Percentiles rank a stretch among this genome's conserved stretches.
phyloP scores from a whole-genome alignment of 2,888 invertebrate genomes.

The Elysia crispata region DNA sequence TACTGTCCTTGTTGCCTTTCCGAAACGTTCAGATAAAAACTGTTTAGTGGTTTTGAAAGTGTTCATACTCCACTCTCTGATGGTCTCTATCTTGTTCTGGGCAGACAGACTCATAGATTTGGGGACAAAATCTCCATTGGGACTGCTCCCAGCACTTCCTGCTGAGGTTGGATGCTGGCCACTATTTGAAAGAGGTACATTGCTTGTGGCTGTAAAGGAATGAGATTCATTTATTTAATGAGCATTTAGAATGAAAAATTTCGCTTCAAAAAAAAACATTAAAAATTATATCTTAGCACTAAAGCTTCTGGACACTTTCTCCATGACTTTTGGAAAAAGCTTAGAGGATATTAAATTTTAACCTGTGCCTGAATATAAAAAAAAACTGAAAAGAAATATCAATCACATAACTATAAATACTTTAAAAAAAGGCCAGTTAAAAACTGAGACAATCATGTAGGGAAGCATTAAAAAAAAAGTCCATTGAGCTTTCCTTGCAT shows the following conservation, averaged over 20 bases:
- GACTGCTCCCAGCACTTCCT: constrained; percentile 52
- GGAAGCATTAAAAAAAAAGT: too few relatives aligned
- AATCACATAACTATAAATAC: too few relatives aligned
- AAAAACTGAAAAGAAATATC: too few relatives aligned
- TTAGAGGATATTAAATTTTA: neutral
- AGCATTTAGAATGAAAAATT: neutral
- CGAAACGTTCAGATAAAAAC: constrained; percentile 95
- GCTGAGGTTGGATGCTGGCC: constrained; percentile 24
- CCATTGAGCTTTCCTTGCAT: too few relatives aligned
- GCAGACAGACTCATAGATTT: constrained; percentile 66
- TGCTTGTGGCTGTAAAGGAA: constrained; percentile 64
- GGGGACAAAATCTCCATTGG: constrained; percentile 70
- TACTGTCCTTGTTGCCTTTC: constrained; percentile 81
- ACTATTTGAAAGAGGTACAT: constrained; percentile 63
- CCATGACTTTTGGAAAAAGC: neutral
- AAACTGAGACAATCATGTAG: too few relatives aligned
- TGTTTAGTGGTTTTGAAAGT: constrained; percentile 99
- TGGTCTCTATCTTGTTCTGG: constrained; percentile 84
- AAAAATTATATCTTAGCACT: too few relatives aligned
- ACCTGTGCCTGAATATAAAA: too few relatives aligned
- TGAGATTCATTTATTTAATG: neutral
- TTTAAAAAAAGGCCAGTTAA: too few relatives aligned
- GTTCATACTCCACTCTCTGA: constrained; percentile 98
- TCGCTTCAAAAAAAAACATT: neutral
- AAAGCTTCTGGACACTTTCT: neutral